Percentiles rank a stretch among this genome's conserved stretches.
These are phyloP conservation scores for Danio kyathit DNA, from an alignment of 2,797 vertebrate species.

Conservation along the genomic window DNA sequence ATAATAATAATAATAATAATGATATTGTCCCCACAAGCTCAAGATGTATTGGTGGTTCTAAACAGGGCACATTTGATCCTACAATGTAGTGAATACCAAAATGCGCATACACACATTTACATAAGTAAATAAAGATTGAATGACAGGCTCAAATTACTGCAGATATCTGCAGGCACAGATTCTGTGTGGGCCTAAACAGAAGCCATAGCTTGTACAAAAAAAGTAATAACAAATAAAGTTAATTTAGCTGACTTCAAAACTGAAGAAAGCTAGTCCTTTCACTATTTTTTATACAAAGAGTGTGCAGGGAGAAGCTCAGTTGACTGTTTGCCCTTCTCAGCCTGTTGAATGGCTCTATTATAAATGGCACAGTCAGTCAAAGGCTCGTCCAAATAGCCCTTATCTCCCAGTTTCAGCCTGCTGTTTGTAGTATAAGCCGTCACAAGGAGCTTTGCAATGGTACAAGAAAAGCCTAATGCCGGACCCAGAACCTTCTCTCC, in stretches of 20 bases:
- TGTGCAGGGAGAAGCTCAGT: slow-evolving; percentile 21
- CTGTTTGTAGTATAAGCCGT: slow-evolving; percentile 45
- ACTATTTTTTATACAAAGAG: neutral
- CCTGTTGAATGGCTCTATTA: slow-evolving; percentile 47
- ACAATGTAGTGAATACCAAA: no score
- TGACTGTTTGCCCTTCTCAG: slow-evolving; percentile 48
- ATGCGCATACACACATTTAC: no score
- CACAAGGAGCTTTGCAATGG: slow-evolving; percentile 44
- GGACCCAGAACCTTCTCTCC: slow-evolving; percentile 33
- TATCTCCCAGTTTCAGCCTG: slow-evolving; percentile 62
- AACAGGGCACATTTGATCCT: no score
- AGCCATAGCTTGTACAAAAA: neutral
- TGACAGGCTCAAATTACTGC: no score
- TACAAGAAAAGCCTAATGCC: slow-evolving; percentile 33
- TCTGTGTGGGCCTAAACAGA: neutral
- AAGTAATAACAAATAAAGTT: neutral
- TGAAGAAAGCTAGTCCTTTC: neutral
- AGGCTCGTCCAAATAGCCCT: slow-evolving; percentile 44
- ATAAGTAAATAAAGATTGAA: no score
- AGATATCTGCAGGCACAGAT: no score
- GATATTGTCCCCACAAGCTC: no score
- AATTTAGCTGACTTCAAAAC: neutral
- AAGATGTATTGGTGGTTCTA: no score
- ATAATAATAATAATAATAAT: no score
- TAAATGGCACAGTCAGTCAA: slow-evolving; percentile 50